Evolutionary conservation across 2,797 vertebrate genomes (phyloP).

Genomic region (Pseudotriccus pelzelni): DNA sequence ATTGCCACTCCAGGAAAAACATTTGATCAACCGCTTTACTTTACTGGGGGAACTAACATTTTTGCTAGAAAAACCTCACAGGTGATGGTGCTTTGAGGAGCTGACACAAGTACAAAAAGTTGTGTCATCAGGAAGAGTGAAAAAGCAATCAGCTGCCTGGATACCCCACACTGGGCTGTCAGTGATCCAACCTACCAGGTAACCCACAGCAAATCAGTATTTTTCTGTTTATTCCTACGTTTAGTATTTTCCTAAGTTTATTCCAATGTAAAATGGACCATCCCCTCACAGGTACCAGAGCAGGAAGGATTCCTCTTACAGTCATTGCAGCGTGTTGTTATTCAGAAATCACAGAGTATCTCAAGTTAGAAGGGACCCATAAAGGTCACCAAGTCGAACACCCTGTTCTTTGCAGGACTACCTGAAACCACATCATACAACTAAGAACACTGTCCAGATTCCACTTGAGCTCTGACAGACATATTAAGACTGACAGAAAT

Average conservation of each 20-base stretch:
- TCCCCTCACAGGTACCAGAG: background rate
- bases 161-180: background rate
- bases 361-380: background rate
- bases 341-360: background rate
- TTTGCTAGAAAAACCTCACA: background rate
- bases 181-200: background rate
- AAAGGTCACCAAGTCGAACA: background rate
- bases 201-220: background rate
- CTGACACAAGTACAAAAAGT: background rate
- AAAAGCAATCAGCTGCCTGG: background rate
- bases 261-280: background rate
- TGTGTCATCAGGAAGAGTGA: background rate
- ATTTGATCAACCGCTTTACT: background rate
- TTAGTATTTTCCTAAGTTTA: background rate
- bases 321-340: background rate
- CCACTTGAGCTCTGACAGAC: background rate
- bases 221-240: background rate
- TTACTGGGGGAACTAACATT: background rate
- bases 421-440: background rate
- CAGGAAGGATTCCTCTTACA: background rate
- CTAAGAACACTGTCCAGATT: background rate
- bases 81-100: background rate
- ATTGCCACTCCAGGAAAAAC: background rate
- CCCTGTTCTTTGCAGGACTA: background rate
- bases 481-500: background rate